Conservation (phyloP, 2,797 vertebrate genomes). For the Phaenicophaeus curvirostris region DNA sequence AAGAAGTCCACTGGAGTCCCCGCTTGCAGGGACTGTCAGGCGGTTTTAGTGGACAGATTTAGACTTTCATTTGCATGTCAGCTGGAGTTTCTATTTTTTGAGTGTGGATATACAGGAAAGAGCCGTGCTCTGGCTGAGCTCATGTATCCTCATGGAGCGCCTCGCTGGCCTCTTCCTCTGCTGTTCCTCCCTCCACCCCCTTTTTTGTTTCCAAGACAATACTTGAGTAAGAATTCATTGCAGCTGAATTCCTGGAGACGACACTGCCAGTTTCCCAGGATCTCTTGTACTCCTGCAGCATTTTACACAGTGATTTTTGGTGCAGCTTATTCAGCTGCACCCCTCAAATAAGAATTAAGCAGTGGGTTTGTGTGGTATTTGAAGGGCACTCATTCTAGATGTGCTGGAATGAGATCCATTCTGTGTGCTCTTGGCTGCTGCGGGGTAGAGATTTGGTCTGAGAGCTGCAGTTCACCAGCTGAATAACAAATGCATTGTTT, state of each 20-base stretch:
- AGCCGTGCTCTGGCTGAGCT: not conserved
- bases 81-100: not conserved
- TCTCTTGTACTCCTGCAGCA: not conserved
- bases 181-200: slow-evolving; percentile 26
- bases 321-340: not conserved
- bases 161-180: not conserved
- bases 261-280: slow-evolving; percentile 11
- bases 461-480: slow-evolving; percentile 1
- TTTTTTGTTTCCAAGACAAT: slow-evolving; percentile 37
- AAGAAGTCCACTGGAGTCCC: not conserved
- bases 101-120: not conserved
- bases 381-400: not conserved
- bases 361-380: not conserved
- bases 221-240: slow-evolving; percentile 19
- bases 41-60: not conserved
- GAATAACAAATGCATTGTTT: slow-evolving; percentile 57
- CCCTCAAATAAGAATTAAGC: not conserved
- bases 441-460: not conserved
- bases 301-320: not conserved
- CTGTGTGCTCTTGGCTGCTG: not conserved
- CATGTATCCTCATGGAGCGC: accelerated
- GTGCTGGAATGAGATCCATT: not conserved
- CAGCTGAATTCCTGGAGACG: slow-evolving; percentile 10
- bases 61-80: not conserved
- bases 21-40: not conserved